Evolutionary conservation across 2,797 vertebrate species (phyloP).

Genomic region (Halcyon chelicuti): DNA sequence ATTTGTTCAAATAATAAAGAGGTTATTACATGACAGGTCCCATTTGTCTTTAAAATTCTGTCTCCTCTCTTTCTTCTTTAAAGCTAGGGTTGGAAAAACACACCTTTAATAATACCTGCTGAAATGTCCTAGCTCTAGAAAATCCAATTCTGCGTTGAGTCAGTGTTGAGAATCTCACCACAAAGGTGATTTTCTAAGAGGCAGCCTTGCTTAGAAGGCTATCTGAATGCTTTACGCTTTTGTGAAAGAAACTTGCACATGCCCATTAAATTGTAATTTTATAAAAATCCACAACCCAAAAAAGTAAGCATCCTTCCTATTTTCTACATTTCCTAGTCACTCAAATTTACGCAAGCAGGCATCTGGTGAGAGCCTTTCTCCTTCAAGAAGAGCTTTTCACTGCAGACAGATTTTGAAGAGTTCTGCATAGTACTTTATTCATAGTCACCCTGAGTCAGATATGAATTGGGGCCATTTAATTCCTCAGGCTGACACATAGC

Average conservation of each 20-base stretch:
- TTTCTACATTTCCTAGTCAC: not conserved
- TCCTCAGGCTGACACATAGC: not conserved
- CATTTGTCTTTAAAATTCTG: not conserved
- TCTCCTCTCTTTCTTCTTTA: not conserved
- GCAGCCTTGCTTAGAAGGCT: not conserved
- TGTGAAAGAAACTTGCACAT: not conserved
- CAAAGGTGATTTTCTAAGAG: not conserved
- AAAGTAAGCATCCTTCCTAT: not conserved
- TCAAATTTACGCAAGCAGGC: not conserved
- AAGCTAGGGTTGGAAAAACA: not conserved
- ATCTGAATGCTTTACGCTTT: not conserved
- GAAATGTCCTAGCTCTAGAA: not conserved
- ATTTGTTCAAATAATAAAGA: not conserved
- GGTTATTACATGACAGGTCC: not conserved
- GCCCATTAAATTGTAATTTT: not conserved
- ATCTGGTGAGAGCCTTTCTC: not conserved
- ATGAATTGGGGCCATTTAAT: not conserved
- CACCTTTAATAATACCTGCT: not conserved
- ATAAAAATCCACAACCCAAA: not conserved
- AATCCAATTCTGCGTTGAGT: not conserved
- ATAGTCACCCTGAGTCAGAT: not conserved
- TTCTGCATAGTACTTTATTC: not conserved
- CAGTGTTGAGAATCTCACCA: not conserved
- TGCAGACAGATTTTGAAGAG: not conserved
- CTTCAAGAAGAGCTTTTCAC: not conserved